Percentiles rank a stretch among this genome's conserved stretches.
Conservation (phyloP, 2,797 vertebrate species). For the Orestias chungarensis region DNA sequence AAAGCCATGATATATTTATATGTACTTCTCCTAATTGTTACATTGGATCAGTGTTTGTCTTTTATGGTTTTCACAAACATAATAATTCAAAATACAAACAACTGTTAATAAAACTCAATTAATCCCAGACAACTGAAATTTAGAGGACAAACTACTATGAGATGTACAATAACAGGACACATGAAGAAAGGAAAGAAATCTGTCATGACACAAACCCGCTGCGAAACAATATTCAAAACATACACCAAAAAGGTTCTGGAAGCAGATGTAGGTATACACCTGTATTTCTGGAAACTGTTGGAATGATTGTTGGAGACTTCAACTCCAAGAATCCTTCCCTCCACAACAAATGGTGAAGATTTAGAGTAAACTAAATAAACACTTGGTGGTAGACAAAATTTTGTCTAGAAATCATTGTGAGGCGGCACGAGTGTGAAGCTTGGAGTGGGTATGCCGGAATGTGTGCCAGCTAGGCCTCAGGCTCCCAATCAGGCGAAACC, state of each 20-base stretch:
- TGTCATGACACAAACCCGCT: not conserved
- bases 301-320: too few species aligned
- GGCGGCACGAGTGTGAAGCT: constrained; percentile 10
- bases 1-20: too few species aligned
- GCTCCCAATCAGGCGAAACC: constrained; percentile 62
- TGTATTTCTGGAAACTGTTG: constrained; percentile 27
- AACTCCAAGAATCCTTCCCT: constrained; percentile 65
- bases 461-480: constrained; percentile 39
- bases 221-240: not conserved
- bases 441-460: constrained; percentile 23
- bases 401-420: constrained; percentile 55
- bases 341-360: constrained; percentile 7
- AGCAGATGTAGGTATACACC: too few species aligned
- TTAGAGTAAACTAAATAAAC: constrained; percentile 38
- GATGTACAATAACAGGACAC: not conserved
- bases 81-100: not conserved
- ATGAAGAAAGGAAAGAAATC: not conserved
- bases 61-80: too few species aligned
- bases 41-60: not conserved
- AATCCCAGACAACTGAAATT: not conserved
- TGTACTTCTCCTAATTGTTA: not conserved
- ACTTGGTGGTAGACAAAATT: constrained; percentile 33
- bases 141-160: not conserved
- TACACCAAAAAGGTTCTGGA: too few species aligned
- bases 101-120: not conserved